Evolutionary conservation across 2,888 invertebrate genomes (phyloP).

Genomic region (Leucozona laternaria): DNA sequence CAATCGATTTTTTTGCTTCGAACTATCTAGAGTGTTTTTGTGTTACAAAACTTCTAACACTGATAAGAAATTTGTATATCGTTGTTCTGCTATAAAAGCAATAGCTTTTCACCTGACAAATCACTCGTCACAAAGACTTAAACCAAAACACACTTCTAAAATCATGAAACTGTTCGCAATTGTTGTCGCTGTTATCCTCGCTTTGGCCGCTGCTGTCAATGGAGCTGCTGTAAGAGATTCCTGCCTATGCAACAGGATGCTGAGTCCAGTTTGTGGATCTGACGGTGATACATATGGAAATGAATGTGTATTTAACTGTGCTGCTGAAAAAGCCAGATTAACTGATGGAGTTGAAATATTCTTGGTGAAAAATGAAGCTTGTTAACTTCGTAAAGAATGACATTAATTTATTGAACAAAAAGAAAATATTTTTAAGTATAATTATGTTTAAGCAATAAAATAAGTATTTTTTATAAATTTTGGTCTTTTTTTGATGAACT

Average conservation of each 20-base stretch:
- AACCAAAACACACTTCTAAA: background rate
- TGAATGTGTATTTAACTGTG: slow-evolving; percentile 78
- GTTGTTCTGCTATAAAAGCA: slow-evolving; percentile 19
- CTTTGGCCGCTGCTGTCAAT: slow-evolving; percentile 30
- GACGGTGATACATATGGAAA: slow-evolving; percentile 78
- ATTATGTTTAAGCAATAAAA: background rate
- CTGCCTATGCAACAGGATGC: slow-evolving; percentile 76
- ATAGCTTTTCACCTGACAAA: background rate
- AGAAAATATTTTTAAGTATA: background rate
- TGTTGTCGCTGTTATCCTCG: slow-evolving; percentile 49
- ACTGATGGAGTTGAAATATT: background rate
- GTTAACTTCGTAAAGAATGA: background rate
- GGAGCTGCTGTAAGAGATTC: background rate
- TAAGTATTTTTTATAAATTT: background rate
- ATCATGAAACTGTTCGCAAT: slow-evolving; percentile 59
- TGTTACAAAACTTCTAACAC: background rate
- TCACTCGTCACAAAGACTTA: background rate
- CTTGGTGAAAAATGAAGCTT: background rate
- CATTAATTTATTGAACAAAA: background rate
- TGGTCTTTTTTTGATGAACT: background rate
- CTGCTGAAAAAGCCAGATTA: background rate
- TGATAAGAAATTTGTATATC: background rate
- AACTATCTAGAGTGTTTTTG: background rate
- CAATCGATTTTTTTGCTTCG: background rate
- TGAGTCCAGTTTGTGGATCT: slow-evolving; percentile 77